phyloP scores from a whole-genome alignment of 2,113 vertebrate genomes.

The Colistium nudipinnis region DNA sequence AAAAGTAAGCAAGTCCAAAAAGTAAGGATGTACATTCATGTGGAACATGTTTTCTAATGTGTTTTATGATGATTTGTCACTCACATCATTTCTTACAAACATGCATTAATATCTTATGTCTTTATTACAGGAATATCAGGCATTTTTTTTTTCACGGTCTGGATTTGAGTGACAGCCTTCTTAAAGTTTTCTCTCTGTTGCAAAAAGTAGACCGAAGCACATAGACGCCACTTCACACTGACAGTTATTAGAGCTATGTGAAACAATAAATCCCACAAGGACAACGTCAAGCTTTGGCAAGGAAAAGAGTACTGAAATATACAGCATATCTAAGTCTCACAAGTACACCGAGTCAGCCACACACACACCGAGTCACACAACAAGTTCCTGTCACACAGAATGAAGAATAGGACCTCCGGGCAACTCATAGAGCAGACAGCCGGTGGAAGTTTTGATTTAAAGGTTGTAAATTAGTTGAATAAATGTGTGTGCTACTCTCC shows the following conservation, averaged over 20 bases:
- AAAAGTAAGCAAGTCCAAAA: neutral
- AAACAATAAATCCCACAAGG: conserved; percentile 41
- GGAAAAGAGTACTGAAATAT: conserved; percentile 8
- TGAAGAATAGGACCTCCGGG: conserved; percentile 58
- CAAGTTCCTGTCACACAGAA: conserved; percentile 46
- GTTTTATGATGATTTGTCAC: too few relatives aligned
- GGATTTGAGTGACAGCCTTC: conserved; percentile 9
- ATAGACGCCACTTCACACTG: conserved; percentile 22
- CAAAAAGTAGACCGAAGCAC: conserved; percentile 8
- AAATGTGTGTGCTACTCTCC: conserved; percentile 44
- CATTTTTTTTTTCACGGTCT: neutral
- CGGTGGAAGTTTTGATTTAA: conserved; percentile 74
- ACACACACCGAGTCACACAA: conserved; percentile 35
- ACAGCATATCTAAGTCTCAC: conserved; percentile 11
- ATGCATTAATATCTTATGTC: too few relatives aligned
- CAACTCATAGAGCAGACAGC: conserved; percentile 53
- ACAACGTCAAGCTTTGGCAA: conserved; percentile 31
- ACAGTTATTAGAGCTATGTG: conserved; percentile 26
- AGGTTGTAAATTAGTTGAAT: conserved; percentile 63
- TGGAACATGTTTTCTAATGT: too few relatives aligned
- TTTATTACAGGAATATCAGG: neutral
- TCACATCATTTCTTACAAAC: too few relatives aligned
- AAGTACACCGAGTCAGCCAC: conserved; percentile 12
- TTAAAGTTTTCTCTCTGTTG: conserved; percentile 7
- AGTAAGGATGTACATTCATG: too few relatives aligned